phyloP scores from a whole-genome alignment of 2,888 invertebrate genomes.

The Eilema caniola region DNA sequence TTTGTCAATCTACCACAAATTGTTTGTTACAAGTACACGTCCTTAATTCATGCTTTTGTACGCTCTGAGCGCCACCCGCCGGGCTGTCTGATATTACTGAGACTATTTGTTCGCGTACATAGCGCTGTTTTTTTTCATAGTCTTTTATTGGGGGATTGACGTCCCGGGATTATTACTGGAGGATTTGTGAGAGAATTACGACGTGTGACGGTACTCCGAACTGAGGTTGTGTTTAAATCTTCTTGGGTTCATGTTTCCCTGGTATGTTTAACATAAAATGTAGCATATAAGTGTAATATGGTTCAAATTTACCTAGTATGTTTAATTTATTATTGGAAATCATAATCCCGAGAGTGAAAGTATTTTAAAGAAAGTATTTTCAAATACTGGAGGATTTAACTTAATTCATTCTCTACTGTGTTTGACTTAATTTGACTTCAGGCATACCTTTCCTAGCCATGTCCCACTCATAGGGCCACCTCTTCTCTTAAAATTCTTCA shows the following conservation, averaged over 20 bases:
- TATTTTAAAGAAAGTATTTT: too few species aligned
- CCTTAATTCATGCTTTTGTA: conserved; percentile 52
- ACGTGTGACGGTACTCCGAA: conserved; percentile 11
- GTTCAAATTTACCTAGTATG: too few species aligned
- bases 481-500: too few species aligned
- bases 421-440: too few species aligned
- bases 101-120: conserved; percentile 45
- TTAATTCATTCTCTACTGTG: too few species aligned
- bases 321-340: too few species aligned
- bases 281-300: too few species aligned
- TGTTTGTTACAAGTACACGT: conserved; percentile 2
- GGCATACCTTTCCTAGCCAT: too few species aligned
- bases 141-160: conserved; percentile 30
- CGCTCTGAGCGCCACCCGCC: conserved; percentile 22
- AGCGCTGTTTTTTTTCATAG: conserved; percentile 26
- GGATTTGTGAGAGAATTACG: conserved; percentile 15
- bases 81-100: conserved; percentile 28
- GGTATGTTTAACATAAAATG: neutral
- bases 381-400: too few species aligned
- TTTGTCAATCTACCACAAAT: neutral
- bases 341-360: too few species aligned
- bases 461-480: too few species aligned
- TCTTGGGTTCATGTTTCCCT: neutral
- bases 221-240: neutral
- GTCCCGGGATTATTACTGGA: conserved; percentile 21